Conservation (phyloP, 2,888 invertebrate species). For the Syritta pipiens region DNA sequence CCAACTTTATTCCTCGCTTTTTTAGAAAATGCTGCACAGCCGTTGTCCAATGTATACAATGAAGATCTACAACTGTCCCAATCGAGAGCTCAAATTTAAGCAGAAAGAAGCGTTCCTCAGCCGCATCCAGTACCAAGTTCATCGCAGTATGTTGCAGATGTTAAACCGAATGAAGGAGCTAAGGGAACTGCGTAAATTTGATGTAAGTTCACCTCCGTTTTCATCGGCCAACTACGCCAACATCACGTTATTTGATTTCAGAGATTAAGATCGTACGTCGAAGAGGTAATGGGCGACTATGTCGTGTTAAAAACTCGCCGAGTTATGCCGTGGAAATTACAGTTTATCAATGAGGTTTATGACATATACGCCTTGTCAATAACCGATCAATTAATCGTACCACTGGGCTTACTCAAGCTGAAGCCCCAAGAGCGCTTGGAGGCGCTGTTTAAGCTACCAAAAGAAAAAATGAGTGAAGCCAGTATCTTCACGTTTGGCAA, state of each 20-base stretch:
- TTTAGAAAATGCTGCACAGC: slow-evolving; percentile 71
- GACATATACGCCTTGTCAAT: slow-evolving; percentile 75
- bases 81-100: background rate
- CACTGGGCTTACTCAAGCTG: background rate
- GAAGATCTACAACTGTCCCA: slow-evolving; percentile 7
- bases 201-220: too few species aligned
- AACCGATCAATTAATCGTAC: slow-evolving; percentile 58
- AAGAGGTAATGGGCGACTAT: slow-evolving; percentile 76
- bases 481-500: background rate
- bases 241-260: too few species aligned
- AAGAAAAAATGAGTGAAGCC: background rate
- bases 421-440: background rate
- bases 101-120: slow-evolving; percentile 67
- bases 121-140: slow-evolving; percentile 72
- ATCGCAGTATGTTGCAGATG: slow-evolving; percentile 71
- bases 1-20: too few species aligned
- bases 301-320: slow-evolving; percentile 76
- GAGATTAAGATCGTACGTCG: slow-evolving; percentile 74
- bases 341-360: slow-evolving; percentile 77
- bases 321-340: slow-evolving; percentile 78
- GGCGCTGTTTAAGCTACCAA: background rate
- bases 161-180: slow-evolving; percentile 63
- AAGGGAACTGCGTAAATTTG: slow-evolving; percentile 49
- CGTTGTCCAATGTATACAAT: slow-evolving; percentile 72
- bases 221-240: too few species aligned